Evolutionary conservation across 2,113 vertebrate genomes (phyloP).

Genomic region (Macrotus californicus): DNA sequence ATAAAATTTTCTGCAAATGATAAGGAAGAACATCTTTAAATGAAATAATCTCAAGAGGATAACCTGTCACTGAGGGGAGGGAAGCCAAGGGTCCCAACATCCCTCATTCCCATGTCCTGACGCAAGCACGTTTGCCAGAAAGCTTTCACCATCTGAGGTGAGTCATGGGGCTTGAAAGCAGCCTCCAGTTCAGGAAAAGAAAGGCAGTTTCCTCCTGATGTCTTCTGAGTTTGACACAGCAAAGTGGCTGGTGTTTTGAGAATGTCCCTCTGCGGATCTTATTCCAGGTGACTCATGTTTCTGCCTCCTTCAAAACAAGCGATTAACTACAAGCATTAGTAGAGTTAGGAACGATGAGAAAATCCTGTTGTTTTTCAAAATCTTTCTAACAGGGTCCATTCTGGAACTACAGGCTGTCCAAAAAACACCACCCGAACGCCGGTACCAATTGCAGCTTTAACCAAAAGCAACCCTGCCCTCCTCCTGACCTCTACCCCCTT

Average conservation of each 20-base stretch:
- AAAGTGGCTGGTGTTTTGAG: slow-evolving; percentile 10
- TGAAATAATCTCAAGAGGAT: background rate
- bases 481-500: background rate
- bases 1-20: slow-evolving; percentile 41
- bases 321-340: background rate
- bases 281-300: slow-evolving; percentile 55
- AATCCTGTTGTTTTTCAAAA: slow-evolving; percentile 41
- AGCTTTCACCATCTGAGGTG: background rate
- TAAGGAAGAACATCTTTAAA: slow-evolving; percentile 52
- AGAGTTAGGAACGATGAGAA: slow-evolving; percentile 43
- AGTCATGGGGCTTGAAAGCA: slow-evolving; percentile 30
- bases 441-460: background rate
- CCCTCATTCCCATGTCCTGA: background rate
- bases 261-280: background rate
- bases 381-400: background rate
- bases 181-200: background rate
- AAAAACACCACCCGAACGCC: background rate
- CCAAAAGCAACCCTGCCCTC: background rate
- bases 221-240: background rate
- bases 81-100: background rate
- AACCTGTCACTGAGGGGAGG: background rate
- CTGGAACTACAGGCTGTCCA: background rate
- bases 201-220: background rate
- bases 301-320: slow-evolving; percentile 55
- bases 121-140: background rate